Conservation (phyloP, 2,888 invertebrate species). For the Selenia dentaria region DNA sequence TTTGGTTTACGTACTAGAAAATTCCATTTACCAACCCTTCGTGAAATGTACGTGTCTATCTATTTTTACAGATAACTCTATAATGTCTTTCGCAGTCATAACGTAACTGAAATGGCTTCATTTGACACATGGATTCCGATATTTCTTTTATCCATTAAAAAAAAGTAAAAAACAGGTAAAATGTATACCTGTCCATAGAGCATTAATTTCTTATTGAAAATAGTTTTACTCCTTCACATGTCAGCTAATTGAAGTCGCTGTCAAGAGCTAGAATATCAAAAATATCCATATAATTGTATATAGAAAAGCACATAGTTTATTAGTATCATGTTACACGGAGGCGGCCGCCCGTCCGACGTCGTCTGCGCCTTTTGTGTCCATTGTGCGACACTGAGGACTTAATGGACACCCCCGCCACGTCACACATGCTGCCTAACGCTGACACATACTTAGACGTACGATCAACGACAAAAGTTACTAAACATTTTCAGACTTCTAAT, state of each 20-base stretch:
- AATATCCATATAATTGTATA: conserved; percentile 3
- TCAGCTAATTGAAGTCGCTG: not conserved
- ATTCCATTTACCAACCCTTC: not conserved
- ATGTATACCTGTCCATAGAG: no score
- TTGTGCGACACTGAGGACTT: conserved; percentile 74
- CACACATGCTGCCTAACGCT: conserved; percentile 18
- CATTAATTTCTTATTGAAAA: no score
- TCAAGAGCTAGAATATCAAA: not conserved
- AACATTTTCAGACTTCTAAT: no score
- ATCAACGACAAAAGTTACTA: no score
- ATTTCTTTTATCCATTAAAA: no score
- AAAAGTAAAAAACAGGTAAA: no score
- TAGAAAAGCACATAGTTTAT: conserved; percentile 30
- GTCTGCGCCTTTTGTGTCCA: conserved; percentile 60
- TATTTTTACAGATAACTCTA: no score
- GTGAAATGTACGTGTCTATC: not conserved
- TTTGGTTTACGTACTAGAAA: conserved; percentile 7
- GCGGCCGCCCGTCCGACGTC: conserved; percentile 49
- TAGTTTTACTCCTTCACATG: not conserved
- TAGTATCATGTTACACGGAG: conserved; percentile 60
- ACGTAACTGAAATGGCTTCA: no score
- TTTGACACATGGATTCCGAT: no score
- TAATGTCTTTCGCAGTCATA: not conserved
- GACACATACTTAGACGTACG: conserved; percentile 9
- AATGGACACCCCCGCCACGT: conserved; percentile 67